Conservation (phyloP, 2,888 invertebrate genomes). For the Calliphora vomitoria region DNA sequence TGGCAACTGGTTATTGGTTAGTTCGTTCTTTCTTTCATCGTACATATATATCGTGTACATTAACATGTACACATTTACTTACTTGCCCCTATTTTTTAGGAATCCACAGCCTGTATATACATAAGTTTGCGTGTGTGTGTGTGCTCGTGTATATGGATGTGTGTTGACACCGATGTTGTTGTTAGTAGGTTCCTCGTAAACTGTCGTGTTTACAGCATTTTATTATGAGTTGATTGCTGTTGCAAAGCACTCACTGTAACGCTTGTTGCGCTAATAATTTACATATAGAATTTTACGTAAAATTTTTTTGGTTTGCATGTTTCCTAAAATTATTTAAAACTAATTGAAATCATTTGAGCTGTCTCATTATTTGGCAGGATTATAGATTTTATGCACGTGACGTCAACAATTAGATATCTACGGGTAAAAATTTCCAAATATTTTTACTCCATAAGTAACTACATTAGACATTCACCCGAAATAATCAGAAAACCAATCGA, state of each 20-base stretch:
- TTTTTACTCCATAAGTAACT: no score
- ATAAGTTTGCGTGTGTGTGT: not conserved
- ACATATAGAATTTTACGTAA: conserved; percentile 44
- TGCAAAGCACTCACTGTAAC: conserved; percentile 54
- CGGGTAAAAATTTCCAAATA: no score
- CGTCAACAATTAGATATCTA: no score
- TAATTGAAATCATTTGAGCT: not conserved
- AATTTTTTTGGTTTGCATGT: not conserved
- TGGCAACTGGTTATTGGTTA: conserved; percentile 58
- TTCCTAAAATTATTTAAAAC: not conserved
- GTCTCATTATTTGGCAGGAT: no score
- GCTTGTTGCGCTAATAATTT: not conserved
- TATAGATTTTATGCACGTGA: no score
- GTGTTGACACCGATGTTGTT: conserved; percentile 46
- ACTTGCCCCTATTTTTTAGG: conserved; percentile 64
- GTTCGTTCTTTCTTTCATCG: conserved; percentile 11
- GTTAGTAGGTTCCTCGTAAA: conserved; percentile 70
- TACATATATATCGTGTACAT: conserved; percentile 18
- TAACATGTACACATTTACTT: conserved; percentile 51
- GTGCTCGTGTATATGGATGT: not conserved
- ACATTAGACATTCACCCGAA: no score
- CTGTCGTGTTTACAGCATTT: conserved; percentile 68
- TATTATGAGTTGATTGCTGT: conserved; percentile 63
- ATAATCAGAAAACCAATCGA: no score
- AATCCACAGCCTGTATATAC: not conserved